Conservation (phyloP, 1,140 invertebrate genomes). For the Diabrotica virgifera region DNA sequence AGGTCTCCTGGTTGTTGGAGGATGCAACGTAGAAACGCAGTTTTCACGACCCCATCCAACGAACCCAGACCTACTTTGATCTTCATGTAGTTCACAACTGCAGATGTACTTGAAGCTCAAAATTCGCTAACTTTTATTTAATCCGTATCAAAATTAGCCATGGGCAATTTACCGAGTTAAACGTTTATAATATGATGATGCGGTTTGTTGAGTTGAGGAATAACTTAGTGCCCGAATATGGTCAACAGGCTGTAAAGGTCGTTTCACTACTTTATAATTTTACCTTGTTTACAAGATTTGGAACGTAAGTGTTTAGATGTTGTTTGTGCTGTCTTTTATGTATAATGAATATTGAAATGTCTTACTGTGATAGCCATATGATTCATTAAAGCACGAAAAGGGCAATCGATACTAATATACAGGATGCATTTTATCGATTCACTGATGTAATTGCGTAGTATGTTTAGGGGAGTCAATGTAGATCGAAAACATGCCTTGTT, state of each 20-base stretch:
- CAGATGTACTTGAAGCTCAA: not conserved
- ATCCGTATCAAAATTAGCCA: not conserved
- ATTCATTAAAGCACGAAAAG: not conserved
- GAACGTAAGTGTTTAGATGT: not conserved
- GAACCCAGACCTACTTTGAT: slow-evolving; percentile 6
- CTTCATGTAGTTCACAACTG: slow-evolving; percentile 14
- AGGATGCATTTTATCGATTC: not conserved
- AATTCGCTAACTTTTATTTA: not conserved
- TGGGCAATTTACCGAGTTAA: too few species aligned
- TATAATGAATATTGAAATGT: too few species aligned
- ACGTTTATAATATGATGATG: not conserved
- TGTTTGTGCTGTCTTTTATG: not conserved
- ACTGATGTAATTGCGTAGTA: too few species aligned
- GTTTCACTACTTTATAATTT: not conserved
- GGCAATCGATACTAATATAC: not conserved
- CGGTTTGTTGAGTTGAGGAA: not conserved
- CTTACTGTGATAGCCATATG: too few species aligned
- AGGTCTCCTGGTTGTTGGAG: not conserved
- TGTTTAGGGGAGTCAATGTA: too few species aligned
- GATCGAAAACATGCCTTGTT: too few species aligned
- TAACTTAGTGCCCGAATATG: not conserved
- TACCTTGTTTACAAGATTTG: slow-evolving; percentile 2
- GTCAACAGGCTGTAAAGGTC: not conserved
- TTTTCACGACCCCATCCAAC: not conserved
- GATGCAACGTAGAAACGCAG: not conserved